Percentiles rank a stretch among this genome's conserved stretches.
Evolutionary conservation across 1,140 invertebrate species (phyloP).

Genomic region (Psilanteris sp.): DNA sequence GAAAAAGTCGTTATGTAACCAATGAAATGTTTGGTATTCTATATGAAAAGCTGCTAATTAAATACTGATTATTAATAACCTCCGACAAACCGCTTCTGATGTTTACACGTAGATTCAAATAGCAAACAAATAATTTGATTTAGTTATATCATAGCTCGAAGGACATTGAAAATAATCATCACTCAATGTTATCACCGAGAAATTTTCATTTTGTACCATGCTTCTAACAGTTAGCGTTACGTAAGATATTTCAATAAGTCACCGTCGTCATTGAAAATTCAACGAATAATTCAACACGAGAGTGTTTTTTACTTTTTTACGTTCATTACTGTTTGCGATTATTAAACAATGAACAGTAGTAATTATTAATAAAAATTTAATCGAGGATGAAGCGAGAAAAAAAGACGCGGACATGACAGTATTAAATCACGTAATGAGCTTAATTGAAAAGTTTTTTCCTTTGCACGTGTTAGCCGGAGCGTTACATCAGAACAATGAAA

Average conservation of each 20-base stretch:
- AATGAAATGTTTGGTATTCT: constrained; percentile 31
- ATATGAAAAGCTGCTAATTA: constrained; percentile 23
- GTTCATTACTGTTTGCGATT: constrained; percentile 23
- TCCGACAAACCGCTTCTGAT: constrained; percentile 20
- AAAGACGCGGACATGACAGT: constrained; percentile 26
- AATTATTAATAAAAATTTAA: constrained; percentile 51
- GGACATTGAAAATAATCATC: constrained; percentile 54
- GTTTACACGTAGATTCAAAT: constrained; percentile 14
- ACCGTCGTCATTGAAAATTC: constrained; percentile 60
- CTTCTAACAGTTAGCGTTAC: constrained; percentile 45
- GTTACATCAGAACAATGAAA: constrained; percentile 34
- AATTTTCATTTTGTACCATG: constrained; percentile 61
- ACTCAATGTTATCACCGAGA: constrained; percentile 58
- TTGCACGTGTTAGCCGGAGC: constrained; percentile 14
- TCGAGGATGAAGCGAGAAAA: constrained; percentile 28
- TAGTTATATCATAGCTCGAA: constrained; percentile 50
- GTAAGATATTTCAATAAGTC: constrained; percentile 60
- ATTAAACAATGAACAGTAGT: constrained; percentile 41
- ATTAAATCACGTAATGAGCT: constrained; percentile 45
- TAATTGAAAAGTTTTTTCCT: constrained; percentile 31
- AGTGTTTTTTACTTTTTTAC: constrained; percentile 49
- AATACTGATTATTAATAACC: constrained; percentile 23
- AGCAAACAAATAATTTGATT: constrained; percentile 49
- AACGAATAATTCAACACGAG: constrained; percentile 55
- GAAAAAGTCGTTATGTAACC: constrained; percentile 30